Base-by-base conservation (phyloP, 2,888 invertebrate species). In the Trypoxylon attenuatum region DNA sequence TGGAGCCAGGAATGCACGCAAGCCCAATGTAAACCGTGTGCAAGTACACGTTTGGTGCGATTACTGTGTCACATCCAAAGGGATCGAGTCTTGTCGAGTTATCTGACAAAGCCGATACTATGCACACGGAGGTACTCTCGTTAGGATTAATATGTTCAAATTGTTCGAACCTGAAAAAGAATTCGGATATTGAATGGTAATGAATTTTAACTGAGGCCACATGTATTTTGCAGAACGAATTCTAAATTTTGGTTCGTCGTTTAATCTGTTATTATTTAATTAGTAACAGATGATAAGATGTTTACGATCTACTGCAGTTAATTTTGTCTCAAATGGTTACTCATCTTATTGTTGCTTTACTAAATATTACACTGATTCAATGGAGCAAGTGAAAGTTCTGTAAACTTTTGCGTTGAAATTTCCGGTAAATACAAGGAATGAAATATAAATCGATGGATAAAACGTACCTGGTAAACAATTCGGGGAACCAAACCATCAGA, bases 401-500 rank as follows among this genome's bases (percentile, higher is more conserved):
- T n/a, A n/a, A n/a, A n/a, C n/a, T n/a, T n/a, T n/a, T n/a, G n/a
- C n/a, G n/a, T 21, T 23, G 19, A 41, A 49, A 6, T 5, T 21
- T 0, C 29, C 8, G 5, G 39, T 6, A n/a, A 2, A 41, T 39
- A n/a, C n/a, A n/a, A n/a, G n/a, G n/a, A n/a, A n/a, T n/a, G n/a
- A n/a, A n/a, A n/a, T n/a, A n/a, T n/a, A n/a, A n/a, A n/a, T n/a
- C n/a, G n/a, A n/a, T 2, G 5, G 46, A 13, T 8, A 8, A 47
- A 39, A 1, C 19, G 33, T 74, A 84, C 84, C 84, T 82, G 57
- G 83, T 85, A 88, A 96, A 96, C 78, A 96, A 87, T 86, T 96
- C 96, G 10, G 96, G 96, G 88, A 96, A 96, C 96, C 96, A 96
- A 85, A 96, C 91, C 94, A 95, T 96, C 41, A 96, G 88, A 5